Evolutionary conservation across 2,113 vertebrate genomes (phyloP), one percentile per base, ranked within the genome.

Genomic region (Cryptomyrus ogoouensis): DNA sequence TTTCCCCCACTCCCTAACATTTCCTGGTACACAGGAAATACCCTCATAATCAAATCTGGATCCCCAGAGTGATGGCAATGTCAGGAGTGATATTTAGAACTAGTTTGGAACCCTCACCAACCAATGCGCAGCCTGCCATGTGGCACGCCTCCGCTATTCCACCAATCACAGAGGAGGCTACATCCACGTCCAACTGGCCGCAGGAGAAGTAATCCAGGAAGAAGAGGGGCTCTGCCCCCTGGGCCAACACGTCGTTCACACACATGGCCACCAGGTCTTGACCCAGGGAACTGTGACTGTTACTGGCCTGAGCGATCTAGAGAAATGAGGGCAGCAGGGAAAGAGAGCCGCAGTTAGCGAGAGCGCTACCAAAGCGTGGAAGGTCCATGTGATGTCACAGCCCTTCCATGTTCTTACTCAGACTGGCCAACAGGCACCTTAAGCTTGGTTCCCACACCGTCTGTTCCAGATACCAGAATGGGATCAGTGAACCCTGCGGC

Each of bases 251-350:
- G 3, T 98, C 98, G 17, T 99, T 99, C 77, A 98, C 97, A 83
- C 98, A 99, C 98, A 99, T 98, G 35, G 98, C 98, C 46, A 99
- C 98, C 96, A 99, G 94, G 91, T 99, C 98, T 91, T 99, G 98
- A 52, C 98, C 98, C 27, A 99, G 96, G 21, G 96, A 94, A 89
- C 94, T 91, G 0, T 99, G 98, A 47, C 95, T 96, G 70, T 95
- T 92, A 66, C 97, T 99, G 0, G 94, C 95, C 91, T 99, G 98
- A 0, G 98, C 97, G 0, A 99, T 94, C 98, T 99, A 91, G 0
- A 91, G 24, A 88, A 80, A 46, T 91, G 12, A 87, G 10, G 66
- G 88, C 13, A 53, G 46, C 13, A n/a, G 44, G 70, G n/a, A 42
- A 7, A 84, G 31, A 46, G 35, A 42, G 21, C n/a, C 47, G 0